phyloP scores from a whole-genome alignment of 2,113 vertebrate species.

The Poeciliopsis prolifica region DNA sequence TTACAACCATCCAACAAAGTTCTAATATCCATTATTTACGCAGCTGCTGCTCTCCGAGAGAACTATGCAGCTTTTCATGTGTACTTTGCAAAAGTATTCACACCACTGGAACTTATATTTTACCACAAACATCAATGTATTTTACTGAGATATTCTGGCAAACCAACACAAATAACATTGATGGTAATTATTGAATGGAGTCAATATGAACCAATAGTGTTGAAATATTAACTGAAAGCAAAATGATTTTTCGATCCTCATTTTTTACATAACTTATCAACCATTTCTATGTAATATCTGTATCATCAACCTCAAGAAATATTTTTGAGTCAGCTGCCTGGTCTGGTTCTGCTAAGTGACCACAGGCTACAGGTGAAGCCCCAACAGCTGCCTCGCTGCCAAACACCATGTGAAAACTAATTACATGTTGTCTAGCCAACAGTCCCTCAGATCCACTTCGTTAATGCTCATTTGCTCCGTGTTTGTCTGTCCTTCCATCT shows the following conservation, averaged over 20 bases:
- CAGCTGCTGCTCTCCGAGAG: no score
- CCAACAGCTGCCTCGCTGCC: constrained; percentile 31
- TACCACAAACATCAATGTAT: neutral
- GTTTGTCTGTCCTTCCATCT: constrained; percentile 50
- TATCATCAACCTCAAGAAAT: neutral
- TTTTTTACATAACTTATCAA: neutral
- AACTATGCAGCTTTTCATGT: no score
- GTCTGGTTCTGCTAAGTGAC: constrained; percentile 14
- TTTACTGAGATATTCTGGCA: neutral
- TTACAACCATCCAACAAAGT: no score
- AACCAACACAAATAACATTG: neutral
- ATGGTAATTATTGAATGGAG: neutral
- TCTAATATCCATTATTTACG: no score
- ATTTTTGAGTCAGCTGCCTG: constrained; percentile 13
- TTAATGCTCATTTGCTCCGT: constrained; percentile 41
- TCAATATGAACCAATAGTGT: neutral
- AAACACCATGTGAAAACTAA: constrained; percentile 52
- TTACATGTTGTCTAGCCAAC: constrained; percentile 47
- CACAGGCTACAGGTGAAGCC: constrained; percentile 26
- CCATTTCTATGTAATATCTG: neutral
- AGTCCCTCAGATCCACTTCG: constrained; percentile 42
- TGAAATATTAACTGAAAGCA: no score
- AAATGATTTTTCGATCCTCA: no score
- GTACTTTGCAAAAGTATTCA: neutral
- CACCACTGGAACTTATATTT: no score